Percentiles rank a stretch among this genome's conserved stretches.
Conservation (phyloP, 2,888 invertebrate species). For the Drosophila barbarae region DNA sequence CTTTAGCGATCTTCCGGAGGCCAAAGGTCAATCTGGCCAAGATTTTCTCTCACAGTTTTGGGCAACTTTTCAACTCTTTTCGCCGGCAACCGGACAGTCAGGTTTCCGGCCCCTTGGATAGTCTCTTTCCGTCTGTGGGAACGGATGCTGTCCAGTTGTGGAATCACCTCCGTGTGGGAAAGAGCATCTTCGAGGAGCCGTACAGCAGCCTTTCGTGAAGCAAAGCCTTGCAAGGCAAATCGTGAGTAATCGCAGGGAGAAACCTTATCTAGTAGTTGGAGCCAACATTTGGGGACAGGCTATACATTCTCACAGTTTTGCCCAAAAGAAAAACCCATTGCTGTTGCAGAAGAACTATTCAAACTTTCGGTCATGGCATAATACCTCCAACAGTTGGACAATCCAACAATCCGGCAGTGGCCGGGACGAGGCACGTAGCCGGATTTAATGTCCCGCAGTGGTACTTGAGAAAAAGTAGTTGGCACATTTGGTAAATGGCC, state of each 20-base stretch:
- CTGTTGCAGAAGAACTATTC: slow-evolving; percentile 67
- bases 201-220: slow-evolving; percentile 3
- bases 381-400: slow-evolving; percentile 63
- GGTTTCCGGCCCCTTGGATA: slow-evolving; percentile 35
- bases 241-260: slow-evolving; percentile 54
- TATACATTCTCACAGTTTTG: slow-evolving; percentile 10
- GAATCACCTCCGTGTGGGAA: slow-evolving; percentile 57
- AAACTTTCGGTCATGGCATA: slow-evolving; percentile 72
- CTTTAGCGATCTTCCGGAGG: slow-evolving; percentile 49
- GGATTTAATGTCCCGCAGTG: slow-evolving; percentile 73
- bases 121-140: slow-evolving; percentile 56
- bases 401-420: slow-evolving; percentile 45
- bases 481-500: slow-evolving; percentile 50
- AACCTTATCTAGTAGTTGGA: slow-evolving; percentile 58
- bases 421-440: slow-evolving; percentile 59
- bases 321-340: slow-evolving; percentile 5
- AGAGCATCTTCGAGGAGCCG: slow-evolving; percentile 24
- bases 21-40: slow-evolving; percentile 70
- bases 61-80: slow-evolving; percentile 63
- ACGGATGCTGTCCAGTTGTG: slow-evolving; percentile 54
- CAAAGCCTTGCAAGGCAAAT: slow-evolving; percentile 43
- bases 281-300: slow-evolving; percentile 57
- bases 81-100: slow-evolving; percentile 57
- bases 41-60: slow-evolving; percentile 73
- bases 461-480: slow-evolving; percentile 75